Percentiles rank a stretch among this genome's conserved stretches.
phyloP scores from a whole-genome alignment of 2,888 invertebrate species.

The Alloplasta piceator region DNA sequence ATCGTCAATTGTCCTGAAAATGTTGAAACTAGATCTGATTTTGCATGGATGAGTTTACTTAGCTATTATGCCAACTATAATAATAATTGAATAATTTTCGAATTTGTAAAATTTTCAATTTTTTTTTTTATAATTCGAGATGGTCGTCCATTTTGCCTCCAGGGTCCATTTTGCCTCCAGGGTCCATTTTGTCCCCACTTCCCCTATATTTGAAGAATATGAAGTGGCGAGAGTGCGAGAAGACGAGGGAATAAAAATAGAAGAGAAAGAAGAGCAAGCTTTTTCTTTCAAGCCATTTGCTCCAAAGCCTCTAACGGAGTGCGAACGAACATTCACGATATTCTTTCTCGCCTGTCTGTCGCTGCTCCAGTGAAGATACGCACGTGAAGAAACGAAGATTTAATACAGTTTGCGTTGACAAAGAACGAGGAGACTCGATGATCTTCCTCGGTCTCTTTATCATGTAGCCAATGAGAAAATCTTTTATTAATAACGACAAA shows the following conservation, averaged over 20 bases:
- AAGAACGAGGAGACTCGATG: not conserved
- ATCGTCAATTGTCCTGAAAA: no score
- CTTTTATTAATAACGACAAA: no score
- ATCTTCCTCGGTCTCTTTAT: not conserved
- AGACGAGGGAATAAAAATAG: not conserved
- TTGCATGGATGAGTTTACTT: no score
- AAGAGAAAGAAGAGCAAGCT: constrained; percentile 2
- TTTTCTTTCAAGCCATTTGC: not conserved
- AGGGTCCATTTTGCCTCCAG: no score
- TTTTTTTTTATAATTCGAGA: no score
- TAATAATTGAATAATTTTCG: no score
- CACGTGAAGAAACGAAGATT: not conserved
- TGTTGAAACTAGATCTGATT: no score
- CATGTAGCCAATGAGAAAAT: no score
- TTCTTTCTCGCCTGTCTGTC: not conserved
- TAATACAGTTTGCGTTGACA: not conserved
- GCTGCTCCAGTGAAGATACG: not conserved
- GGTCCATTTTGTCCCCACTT: no score
- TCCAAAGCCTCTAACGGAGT: constrained; percentile 1
- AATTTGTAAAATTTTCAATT: no score
- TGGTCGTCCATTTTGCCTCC: no score
- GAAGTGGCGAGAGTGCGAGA: constrained; percentile 24
- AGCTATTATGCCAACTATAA: no score
- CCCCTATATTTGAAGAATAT: not conserved
- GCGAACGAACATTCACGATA: not conserved